phyloP scores from a whole-genome alignment of 1,140 invertebrate species.

The Galleria mellonella region DNA sequence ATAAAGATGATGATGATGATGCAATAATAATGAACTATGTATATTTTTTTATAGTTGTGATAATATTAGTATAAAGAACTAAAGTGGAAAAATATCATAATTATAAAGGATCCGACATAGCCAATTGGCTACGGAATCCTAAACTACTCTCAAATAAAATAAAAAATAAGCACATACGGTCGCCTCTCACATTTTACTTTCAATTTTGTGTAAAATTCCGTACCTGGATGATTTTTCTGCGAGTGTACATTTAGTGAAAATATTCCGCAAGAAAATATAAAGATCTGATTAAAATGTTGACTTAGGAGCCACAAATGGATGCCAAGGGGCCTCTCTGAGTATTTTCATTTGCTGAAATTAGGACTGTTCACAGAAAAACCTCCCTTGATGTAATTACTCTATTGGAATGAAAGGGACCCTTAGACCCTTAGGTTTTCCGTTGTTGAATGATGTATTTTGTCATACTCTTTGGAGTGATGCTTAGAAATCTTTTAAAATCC shows the following conservation, averaged over 20 bases:
- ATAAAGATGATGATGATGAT: no score
- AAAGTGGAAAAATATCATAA: no score
- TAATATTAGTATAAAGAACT: no score
- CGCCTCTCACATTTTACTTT: no score
- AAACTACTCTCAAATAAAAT: no score
- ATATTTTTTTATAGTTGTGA: no score
- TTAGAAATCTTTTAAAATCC: not conserved
- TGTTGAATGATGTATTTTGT: slow-evolving; percentile 12
- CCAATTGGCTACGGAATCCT: no score
- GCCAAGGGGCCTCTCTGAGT: slow-evolving; percentile 10
- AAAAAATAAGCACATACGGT: no score
- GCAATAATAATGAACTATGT: no score
- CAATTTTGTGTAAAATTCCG: no score
- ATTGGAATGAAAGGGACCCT: slow-evolving; percentile 23
- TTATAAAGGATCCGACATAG: no score
- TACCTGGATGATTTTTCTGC: no score
- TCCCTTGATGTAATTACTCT: slow-evolving; percentile 28
- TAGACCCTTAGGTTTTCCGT: slow-evolving; percentile 11
- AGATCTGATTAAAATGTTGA: slow-evolving; percentile 28
- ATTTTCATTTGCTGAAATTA: slow-evolving; percentile 28
- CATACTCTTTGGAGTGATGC: slow-evolving; percentile 7
- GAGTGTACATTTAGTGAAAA: not conserved
- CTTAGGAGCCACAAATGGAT: slow-evolving; percentile 25
- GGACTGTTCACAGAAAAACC: slow-evolving; percentile 16
- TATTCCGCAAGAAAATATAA: slow-evolving; percentile 10